phyloP scores from a whole-genome alignment of 2,113 vertebrate species.

The Dendrocopos noguchii region DNA sequence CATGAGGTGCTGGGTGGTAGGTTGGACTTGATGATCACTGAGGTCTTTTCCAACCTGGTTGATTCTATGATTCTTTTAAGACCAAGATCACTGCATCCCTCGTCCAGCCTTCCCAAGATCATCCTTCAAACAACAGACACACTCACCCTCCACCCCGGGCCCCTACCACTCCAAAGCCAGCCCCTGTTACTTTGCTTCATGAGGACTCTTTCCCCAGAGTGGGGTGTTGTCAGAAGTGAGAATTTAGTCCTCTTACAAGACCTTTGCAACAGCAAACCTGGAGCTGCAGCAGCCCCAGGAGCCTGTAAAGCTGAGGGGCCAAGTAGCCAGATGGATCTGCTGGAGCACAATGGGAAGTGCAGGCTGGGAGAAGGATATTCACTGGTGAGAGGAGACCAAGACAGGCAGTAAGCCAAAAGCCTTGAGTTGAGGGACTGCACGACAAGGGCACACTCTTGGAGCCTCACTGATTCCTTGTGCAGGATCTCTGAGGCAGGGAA shows the following conservation, averaged over 20 bases:
- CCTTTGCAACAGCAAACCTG: background rate
- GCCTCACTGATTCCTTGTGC: rapidly evolving
- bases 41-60: no score
- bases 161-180: background rate
- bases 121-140: background rate
- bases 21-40: no score
- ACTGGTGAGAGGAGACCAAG: background rate
- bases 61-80: no score
- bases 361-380: background rate
- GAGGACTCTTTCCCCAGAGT: background rate
- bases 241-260: background rate
- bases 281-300: background rate
- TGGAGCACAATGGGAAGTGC: background rate
- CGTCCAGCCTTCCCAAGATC: background rate
- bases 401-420: background rate
- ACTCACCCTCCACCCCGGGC: rapidly evolving
- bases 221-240: background rate
- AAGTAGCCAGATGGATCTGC: background rate
- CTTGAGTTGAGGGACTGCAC: background rate
- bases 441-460: background rate
- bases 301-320: background rate
- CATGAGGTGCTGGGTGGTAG: no score
- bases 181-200: background rate
- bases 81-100: background rate
- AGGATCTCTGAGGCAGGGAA: background rate